phyloP scores from a whole-genome alignment of 2,797 vertebrate genomes.

The Eleutherodactylus coqui region DNA sequence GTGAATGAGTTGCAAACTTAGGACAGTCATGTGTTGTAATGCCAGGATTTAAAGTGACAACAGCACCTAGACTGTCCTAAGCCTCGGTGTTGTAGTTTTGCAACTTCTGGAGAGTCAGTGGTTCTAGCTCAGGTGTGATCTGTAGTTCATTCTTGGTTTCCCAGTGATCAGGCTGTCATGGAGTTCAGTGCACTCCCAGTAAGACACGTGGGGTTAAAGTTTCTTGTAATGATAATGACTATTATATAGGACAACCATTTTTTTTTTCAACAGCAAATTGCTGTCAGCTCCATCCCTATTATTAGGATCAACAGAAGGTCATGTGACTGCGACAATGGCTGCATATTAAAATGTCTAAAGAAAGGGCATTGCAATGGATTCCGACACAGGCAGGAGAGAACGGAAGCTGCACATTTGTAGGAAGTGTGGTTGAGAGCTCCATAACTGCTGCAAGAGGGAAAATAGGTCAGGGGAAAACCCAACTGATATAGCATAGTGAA shows the following conservation, averaged over 20 bases:
- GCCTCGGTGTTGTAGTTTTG: not conserved
- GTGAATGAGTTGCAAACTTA: constrained; percentile 1
- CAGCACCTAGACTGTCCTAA: not conserved
- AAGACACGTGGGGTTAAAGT: too few species aligned
- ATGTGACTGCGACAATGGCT: too few species aligned
- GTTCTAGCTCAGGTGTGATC: not conserved
- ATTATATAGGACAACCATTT: too few species aligned
- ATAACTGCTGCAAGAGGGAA: not conserved
- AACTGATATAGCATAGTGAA: not conserved
- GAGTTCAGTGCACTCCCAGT: too few species aligned
- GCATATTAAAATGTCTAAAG: not conserved
- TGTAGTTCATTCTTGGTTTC: not conserved
- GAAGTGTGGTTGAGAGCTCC: not conserved
- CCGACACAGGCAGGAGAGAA: not conserved
- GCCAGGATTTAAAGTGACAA: not conserved
- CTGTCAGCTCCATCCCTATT: too few species aligned
- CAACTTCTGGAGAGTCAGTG: not conserved
- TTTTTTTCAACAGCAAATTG: too few species aligned
- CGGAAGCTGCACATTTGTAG: not conserved
- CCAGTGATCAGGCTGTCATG: too few species aligned
- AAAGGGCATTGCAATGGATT: not conserved
- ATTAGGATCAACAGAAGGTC: too few species aligned
- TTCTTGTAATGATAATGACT: too few species aligned
- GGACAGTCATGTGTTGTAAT: not conserved
- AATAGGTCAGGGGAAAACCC: not conserved